These are phyloP conservation scores for Rhyzopertha dominica DNA, from an alignment of 1,140 invertebrate species.

Conservation along the genomic window DNA sequence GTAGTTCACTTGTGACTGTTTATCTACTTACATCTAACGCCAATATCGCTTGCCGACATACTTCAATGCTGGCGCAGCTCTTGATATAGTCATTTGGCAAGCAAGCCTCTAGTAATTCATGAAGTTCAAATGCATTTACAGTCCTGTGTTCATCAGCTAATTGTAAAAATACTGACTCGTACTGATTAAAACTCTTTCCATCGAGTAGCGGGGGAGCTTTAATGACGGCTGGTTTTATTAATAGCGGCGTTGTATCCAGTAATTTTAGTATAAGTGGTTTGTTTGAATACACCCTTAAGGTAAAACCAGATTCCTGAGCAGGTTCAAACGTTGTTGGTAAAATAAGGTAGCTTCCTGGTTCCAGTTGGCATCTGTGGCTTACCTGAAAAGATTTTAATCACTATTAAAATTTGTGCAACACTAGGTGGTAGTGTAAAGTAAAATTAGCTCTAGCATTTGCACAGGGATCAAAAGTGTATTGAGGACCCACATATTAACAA, in stretches of 20 bases:
- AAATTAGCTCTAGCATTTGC: too few species aligned
- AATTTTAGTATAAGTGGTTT: conserved; percentile 80
- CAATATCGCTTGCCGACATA: conserved; percentile 83
- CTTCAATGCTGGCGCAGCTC: conserved; percentile 87
- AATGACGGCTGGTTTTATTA: conserved; percentile 67
- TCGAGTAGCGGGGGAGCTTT: conserved; percentile 64
- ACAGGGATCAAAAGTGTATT: too few species aligned
- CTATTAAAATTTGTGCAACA: conserved; percentile 2
- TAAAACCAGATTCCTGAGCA: conserved; percentile 81
- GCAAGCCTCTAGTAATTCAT: conserved; percentile 86
- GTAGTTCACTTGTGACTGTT: too few species aligned
- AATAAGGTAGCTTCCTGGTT: conserved; percentile 78
- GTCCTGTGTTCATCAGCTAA: conserved; percentile 83
- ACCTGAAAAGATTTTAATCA: conserved; percentile 41
- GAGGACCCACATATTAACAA: too few species aligned
- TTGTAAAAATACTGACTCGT: conserved; percentile 85
- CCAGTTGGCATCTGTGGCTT: conserved; percentile 67
- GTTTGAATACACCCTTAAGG: conserved; percentile 73
- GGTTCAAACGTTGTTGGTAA: conserved; percentile 91
- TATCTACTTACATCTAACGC: conserved; percentile 75
- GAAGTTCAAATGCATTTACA: conserved; percentile 86
- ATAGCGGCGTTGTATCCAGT: conserved; percentile 67
- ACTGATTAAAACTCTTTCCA: conserved; percentile 74
- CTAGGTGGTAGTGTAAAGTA: too few species aligned
- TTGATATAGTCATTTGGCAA: conserved; percentile 94